Evolutionary conservation across 92 coral and sea anemone genomes (phyloP), one percentile per base, ranked within the genome.

Genomic region (Desmophyllum pertusum): DNA sequence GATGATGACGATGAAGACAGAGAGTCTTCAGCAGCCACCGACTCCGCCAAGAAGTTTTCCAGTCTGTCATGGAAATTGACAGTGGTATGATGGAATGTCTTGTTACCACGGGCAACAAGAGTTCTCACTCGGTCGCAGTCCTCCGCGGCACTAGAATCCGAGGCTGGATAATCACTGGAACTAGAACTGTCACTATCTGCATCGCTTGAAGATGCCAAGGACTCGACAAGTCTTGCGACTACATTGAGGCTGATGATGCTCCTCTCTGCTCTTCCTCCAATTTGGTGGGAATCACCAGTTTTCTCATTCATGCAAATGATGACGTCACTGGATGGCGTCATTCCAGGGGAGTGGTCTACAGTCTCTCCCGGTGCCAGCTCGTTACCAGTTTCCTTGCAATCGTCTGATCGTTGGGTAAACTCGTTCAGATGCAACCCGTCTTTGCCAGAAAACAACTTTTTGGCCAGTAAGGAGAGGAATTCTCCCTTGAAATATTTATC

Each of bases 111-210:
- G 41, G 75, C 27, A n/a, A 50, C 74, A 8, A 3, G 17, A 11
- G 67, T 11, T 21, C 62, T 19, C 3, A 17, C 65, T 61, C 50
- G 52, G 39, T 84, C 73, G 33, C 82, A 75, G 29, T 84, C 87
- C 52, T 93, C 97, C 50, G 95, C 78, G 57, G 87, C 79, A 17
- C 92, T 86, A 1, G 95, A 92, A 77, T 94, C 98, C 23, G 95
- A 89, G 38, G 86, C 87, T 0, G 87, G 31, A 59, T 76, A 86
- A 76, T 92, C 98, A 83, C 86, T 65, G 27, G 98, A 93, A 21
- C 87, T 79, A 14, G 98, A 94, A 63, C 93, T 90, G 73, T 94
- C 98, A 59, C 93, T 94, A 42, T 92, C 95, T 5, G 93, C 85
- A 53, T 92, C 98, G 80, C 95, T 87, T n/a, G 92, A 87, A 46